Evolutionary conservation across 92 coral and sea anemone genomes (phyloP), one percentile per base, ranked within the genome.

Genomic region (Porites lobata): DNA sequence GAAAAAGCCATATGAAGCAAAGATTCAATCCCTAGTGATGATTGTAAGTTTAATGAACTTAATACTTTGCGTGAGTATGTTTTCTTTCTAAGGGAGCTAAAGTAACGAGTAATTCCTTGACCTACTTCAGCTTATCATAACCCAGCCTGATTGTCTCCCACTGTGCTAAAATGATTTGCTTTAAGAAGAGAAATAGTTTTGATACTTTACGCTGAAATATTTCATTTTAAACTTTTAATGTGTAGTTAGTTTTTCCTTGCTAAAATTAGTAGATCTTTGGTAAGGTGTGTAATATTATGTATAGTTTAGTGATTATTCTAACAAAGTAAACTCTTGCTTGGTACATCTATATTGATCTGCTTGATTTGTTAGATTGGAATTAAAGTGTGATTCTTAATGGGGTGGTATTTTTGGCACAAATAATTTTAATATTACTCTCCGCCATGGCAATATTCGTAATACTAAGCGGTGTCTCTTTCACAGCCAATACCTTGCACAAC

Each of bases 341-440:
- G 47, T 24, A 9, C 24, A 67, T 50, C 75, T 69, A 53, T 80
- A 80, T 80, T 80, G 84, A 80, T 52, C 73, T 20, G 67, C 75
- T 66, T 66, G 84, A 7, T 52, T 14, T 66, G 67, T 62, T 57
- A 77, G 54, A 62, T 62, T 59, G 82, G 38, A 61, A 77, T 77
- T 50, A 77, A 77, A 61, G n/a, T 13, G n/a, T 43, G n/a, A 70
- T 75, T 63, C 2, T 20, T 10, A 75, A 75, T 75, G 64, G 43
- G 10, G 20, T 19, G 29, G 57, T 62, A 77, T 59, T 61, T 77
- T 77, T 62, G 19, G 70, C 53, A 26, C 3, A 58, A 22, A 24
- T 9, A 20, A 50, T 58, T 77, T 77, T 56, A 3, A 10, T 56
- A 69, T 13, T 38, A 22, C 22, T n/a, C 22, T 66, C 71, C 38